Evolutionary conservation across 2,113 vertebrate genomes (phyloP).

Genomic region (Boleophthalmus pectinirostris): DNA sequence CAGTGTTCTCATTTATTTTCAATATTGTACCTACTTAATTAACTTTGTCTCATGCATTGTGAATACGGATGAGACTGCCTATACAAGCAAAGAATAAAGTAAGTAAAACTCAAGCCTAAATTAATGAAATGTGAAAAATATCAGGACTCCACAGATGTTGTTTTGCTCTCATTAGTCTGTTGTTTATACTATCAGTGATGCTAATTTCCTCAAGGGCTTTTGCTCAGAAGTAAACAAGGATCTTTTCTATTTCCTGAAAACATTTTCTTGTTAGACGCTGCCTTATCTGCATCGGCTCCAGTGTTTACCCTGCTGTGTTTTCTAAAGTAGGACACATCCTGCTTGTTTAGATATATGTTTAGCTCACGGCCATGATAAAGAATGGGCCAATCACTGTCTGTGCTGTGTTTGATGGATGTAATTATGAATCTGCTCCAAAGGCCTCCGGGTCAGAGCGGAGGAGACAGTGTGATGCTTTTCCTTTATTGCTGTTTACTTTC

Average conservation of each 20-base stretch:
- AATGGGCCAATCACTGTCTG: conserved; percentile 7
- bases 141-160: conserved; percentile 1
- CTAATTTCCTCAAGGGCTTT: conserved; percentile 8
- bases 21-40: background rate
- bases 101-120: background rate
- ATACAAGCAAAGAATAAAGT: background rate
- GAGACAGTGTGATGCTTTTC: conserved; percentile 27
- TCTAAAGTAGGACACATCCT: conserved; percentile 8
- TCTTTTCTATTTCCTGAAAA: conserved; percentile 5
- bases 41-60: background rate
- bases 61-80: background rate
- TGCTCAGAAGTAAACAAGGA: conserved; percentile 8
- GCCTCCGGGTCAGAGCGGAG: conserved; percentile 35
- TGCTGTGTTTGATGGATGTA: conserved; percentile 41
- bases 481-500: conserved; percentile 41
- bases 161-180: conserved; percentile 13
- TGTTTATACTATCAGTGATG: conserved; percentile 4
- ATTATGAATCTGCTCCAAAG: conserved; percentile 41
- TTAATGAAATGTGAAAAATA: conserved; percentile 7
- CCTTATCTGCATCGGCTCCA: background rate
- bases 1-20: background rate
- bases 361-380: conserved; percentile 4
- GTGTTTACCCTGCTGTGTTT: background rate
- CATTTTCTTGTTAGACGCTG: background rate
- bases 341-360: conserved; percentile 11